Evolutionary conservation across 2,888 invertebrate species (phyloP).

Genomic region (Leistus spinibarbis): DNA sequence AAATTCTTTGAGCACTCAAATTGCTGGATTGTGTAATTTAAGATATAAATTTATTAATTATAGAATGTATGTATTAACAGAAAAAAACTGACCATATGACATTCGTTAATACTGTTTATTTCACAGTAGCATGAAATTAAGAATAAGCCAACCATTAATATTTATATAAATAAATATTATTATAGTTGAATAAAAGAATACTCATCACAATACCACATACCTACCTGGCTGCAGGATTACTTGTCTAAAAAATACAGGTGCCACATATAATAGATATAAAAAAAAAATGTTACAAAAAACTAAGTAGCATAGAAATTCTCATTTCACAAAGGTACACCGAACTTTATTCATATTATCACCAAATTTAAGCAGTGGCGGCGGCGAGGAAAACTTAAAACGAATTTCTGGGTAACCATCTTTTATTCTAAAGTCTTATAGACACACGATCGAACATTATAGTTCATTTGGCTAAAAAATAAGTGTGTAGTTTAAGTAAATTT

Average conservation of each 20-base stretch:
- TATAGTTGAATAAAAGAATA: neutral
- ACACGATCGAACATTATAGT: neutral
- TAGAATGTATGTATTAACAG: no score
- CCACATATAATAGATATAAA: neutral
- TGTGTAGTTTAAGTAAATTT: neutral
- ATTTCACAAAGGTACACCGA: constrained; percentile 20
- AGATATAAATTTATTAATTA: no score
- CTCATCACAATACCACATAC: neutral
- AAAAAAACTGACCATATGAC: no score
- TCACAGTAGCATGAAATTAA: neutral
- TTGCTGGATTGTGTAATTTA: no score
- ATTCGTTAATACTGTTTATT: neutral
- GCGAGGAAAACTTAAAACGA: neutral
- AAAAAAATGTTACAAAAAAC: constrained; percentile 30
- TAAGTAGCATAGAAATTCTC: constrained; percentile 17
- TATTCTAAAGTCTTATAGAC: neutral
- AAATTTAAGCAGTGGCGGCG: neutral
- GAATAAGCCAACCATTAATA: neutral
- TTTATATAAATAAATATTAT: neutral
- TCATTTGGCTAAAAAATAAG: neutral
- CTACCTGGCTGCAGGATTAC: neutral
- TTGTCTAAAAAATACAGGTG: neutral
- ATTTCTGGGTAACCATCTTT: neutral
- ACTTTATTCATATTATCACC: constrained; percentile 24
- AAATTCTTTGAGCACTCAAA: no score